phyloP scores from a whole-genome alignment of 2,113 vertebrate species.

The Zosterops pallidus region DNA sequence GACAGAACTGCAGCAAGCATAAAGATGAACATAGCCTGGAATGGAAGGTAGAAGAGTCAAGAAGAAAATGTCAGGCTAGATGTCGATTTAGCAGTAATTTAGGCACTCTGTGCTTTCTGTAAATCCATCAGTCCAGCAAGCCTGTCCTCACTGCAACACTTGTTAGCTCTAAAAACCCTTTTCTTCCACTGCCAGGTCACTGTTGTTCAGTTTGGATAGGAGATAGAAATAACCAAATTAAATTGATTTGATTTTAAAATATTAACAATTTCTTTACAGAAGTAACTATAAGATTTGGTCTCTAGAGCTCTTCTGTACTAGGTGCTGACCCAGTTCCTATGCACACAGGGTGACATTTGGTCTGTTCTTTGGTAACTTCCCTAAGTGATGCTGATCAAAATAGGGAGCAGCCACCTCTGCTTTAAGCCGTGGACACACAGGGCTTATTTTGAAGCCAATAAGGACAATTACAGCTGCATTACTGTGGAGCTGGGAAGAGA shows the following conservation, averaged over 20 bases:
- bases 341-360: not conserved
- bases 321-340: not conserved
- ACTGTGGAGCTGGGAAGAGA: not conserved
- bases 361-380: not conserved
- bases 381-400: not conserved
- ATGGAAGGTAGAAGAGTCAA: not conserved
- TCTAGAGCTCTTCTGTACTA: not conserved
- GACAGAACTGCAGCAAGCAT: not conserved
- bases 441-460: not conserved
- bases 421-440: not conserved
- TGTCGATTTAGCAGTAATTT: not conserved
- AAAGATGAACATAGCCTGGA: not conserved
- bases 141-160: not conserved
- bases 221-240: not conserved
- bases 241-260: not conserved
- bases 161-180: not conserved
- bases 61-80: not conserved
- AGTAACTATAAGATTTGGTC: not conserved
- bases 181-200: not conserved
- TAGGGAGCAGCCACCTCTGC: not conserved
- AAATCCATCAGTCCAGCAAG: not conserved
- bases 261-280: not conserved
- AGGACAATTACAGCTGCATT: not conserved
- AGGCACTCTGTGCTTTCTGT: not conserved
- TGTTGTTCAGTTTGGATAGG: not conserved